A percentile compares a stretch with the other conserved stretches of the same genome.
Evolutionary conservation across 2,113 vertebrate species (phyloP).

Genomic region (Sialia sialis): DNA sequence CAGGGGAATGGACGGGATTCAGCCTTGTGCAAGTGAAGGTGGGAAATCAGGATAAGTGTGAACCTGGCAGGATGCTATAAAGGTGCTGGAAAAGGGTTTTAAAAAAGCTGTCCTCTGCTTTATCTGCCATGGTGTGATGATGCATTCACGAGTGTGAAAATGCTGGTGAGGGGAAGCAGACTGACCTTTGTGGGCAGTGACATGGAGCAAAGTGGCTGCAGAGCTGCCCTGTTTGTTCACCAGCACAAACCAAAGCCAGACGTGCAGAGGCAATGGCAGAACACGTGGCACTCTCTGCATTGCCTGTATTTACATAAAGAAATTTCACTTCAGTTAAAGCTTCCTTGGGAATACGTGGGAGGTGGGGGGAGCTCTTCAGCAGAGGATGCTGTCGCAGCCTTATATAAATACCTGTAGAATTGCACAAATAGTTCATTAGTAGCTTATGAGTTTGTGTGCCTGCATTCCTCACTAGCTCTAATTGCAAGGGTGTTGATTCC

Average conservation of each 20-base stretch:
- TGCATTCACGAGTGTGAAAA: not conserved
- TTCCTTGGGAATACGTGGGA: not conserved
- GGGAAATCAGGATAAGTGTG: not conserved
- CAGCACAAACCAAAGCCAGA: not conserved
- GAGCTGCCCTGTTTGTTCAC: not conserved
- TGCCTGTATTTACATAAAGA: not conserved
- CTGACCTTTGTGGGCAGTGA: not conserved
- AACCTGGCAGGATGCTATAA: not conserved
- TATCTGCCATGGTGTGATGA: not conserved
- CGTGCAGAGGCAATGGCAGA: not conserved
- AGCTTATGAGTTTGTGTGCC: constrained; percentile 13
- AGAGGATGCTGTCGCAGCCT: constrained; percentile 25
- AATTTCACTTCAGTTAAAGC: not conserved
- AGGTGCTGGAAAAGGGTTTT: not conserved
- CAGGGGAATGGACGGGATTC: not conserved
- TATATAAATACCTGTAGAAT: constrained; percentile 48
- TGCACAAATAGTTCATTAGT: constrained; percentile 56
- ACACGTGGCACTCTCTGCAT: not conserved
- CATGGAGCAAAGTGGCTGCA: not conserved
- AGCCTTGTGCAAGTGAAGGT: not conserved
- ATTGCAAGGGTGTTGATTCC: constrained; percentile 28
- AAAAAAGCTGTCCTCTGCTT: not conserved
- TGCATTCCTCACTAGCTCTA: constrained; percentile 13
- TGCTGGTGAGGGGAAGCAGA: not conserved
- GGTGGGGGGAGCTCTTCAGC: not conserved